phyloP scores from a whole-genome alignment of 2,113 vertebrate genomes.

The Rhea pennata region DNA sequence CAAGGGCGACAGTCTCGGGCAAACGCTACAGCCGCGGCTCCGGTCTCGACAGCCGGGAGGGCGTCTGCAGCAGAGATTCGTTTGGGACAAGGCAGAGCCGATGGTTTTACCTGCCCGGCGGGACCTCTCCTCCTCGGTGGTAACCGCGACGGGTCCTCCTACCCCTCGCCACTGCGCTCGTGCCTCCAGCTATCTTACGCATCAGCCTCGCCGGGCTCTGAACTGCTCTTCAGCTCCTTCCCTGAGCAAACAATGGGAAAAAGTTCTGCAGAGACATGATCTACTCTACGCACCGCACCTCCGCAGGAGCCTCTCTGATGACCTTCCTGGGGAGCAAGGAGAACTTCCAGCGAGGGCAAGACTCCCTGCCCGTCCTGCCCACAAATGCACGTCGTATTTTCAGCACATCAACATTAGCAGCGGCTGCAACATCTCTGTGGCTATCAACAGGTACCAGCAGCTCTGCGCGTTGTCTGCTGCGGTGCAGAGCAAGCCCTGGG shows the following conservation, averaged over 20 bases:
- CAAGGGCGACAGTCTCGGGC: background rate
- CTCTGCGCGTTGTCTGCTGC: too few species aligned
- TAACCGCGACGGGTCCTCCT: background rate
- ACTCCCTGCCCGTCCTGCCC: too few species aligned
- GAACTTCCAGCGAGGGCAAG: too few species aligned
- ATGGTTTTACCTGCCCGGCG: background rate
- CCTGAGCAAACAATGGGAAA: background rate
- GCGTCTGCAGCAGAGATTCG: accelerated
- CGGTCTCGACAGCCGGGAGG: background rate
- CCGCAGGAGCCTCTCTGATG: background rate
- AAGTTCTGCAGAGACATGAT: background rate
- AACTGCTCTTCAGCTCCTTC: background rate
- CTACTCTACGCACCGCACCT: background rate
- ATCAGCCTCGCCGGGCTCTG: background rate
- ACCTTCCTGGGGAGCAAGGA: too few species aligned
- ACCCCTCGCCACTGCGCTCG: background rate
- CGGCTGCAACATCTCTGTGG: background rate
- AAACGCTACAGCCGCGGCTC: background rate
- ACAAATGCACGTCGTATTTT: background rate
- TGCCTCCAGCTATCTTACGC: background rate
- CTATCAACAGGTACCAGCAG: too few species aligned
- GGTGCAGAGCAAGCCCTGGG: too few species aligned
- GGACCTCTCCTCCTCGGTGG: background rate
- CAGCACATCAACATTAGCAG: background rate
- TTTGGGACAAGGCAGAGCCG: background rate